phyloP scores from a whole-genome alignment of 92 coral and sea anemone species.

The Umimayanthus chanpuru region DNA sequence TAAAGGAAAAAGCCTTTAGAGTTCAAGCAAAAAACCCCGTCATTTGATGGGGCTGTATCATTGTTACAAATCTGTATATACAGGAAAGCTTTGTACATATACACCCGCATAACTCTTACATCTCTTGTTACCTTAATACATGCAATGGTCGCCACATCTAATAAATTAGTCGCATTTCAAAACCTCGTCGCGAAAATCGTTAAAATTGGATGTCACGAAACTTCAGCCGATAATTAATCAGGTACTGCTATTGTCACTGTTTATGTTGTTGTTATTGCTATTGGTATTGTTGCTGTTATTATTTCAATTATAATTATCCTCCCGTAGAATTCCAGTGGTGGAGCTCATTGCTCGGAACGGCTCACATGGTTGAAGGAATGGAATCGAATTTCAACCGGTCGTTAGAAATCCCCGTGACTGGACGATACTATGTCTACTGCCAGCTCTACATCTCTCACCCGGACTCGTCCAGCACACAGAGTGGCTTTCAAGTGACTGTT shows the following conservation, averaged over 20 bases:
- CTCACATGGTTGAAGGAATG: slow-evolving; percentile 19
- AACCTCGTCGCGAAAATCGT: too few species aligned
- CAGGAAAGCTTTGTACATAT: too few species aligned
- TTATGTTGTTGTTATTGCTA: not conserved
- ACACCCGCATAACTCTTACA: too few species aligned
- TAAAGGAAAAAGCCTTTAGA: too few species aligned
- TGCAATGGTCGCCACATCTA: too few species aligned
- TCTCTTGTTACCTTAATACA: too few species aligned
- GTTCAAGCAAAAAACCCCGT: too few species aligned
- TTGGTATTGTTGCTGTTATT: not conserved
- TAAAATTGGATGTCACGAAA: too few species aligned
- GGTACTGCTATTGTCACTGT: not conserved
- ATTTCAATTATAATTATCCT: not conserved
- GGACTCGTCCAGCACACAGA: not conserved
- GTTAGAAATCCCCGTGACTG: slow-evolving; percentile 12
- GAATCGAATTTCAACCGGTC: not conserved
- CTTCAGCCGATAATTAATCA: not conserved
- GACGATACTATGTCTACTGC: slow-evolving; percentile 22
- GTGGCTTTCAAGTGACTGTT: slow-evolving; percentile 28
- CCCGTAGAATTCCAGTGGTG: slow-evolving; percentile 3
- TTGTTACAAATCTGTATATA: too few species aligned
- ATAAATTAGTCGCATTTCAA: too few species aligned
- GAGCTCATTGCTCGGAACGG: slow-evolving; percentile 25
- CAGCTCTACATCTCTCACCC: not conserved
- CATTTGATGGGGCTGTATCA: too few species aligned